Conservation (phyloP, 2,888 invertebrate genomes). For the Cryptops parisi region DNA sequence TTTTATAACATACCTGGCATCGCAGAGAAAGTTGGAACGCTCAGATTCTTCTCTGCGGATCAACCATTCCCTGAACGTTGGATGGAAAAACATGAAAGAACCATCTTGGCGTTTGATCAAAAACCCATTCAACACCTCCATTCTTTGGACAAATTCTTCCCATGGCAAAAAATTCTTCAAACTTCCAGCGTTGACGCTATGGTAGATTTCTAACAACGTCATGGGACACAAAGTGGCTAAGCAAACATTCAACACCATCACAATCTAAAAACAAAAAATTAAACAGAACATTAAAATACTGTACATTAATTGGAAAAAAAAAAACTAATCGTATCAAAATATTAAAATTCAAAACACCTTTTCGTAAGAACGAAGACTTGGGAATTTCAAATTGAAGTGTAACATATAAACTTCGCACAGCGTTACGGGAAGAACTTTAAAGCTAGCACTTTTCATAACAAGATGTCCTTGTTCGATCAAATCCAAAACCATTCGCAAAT, state of each 20-base stretch:
- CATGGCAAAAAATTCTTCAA: slow-evolving; percentile 66
- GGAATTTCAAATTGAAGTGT: slow-evolving; percentile 80
- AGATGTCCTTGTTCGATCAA: slow-evolving; percentile 81
- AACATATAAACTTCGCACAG: slow-evolving; percentile 77
- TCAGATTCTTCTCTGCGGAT: slow-evolving; percentile 53
- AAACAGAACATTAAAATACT: not conserved
- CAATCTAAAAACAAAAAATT: slow-evolving; percentile 1
- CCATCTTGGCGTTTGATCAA: slow-evolving; percentile 79
- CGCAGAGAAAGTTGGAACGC: slow-evolving; percentile 82
- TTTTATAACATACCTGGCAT: slow-evolving; percentile 48
- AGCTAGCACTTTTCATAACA: slow-evolving; percentile 83
- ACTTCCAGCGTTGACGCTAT: slow-evolving; percentile 75
- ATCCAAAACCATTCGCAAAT: slow-evolving; percentile 79
- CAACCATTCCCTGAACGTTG: slow-evolving; percentile 95
- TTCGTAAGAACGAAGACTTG: slow-evolving; percentile 77
- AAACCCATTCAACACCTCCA: slow-evolving; percentile 71
- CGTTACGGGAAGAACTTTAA: slow-evolving; percentile 75
- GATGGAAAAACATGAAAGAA: slow-evolving; percentile 95
- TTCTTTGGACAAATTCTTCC: slow-evolving; percentile 79
- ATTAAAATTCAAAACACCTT: slow-evolving; percentile 34
- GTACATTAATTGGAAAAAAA: not conserved
- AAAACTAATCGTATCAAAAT: not conserved
- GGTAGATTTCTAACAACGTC: slow-evolving; percentile 77
- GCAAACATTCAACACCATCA: slow-evolving; percentile 55
- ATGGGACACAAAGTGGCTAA: slow-evolving; percentile 81